Evolutionary conservation across 1,140 invertebrate species (phyloP), one percentile per base, ranked within the genome.

Genomic region (Hylyphantes graminicola): DNA sequence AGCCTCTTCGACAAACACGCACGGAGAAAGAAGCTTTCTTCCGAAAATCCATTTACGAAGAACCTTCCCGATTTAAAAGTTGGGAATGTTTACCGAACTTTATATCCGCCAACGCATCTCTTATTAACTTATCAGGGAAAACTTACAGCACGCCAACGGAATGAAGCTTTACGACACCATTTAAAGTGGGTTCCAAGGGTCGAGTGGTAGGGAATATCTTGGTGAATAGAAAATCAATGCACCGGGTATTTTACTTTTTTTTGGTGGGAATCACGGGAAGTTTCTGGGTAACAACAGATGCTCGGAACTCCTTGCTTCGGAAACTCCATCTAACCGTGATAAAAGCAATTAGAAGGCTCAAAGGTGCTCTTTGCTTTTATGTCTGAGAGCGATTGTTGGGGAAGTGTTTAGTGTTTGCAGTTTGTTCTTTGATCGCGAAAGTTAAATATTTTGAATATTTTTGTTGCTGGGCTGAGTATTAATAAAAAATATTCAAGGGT

Each of bases 261-360:
- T 51, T 63, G 59, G 53, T 61, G 48, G 53, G 55, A 63, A 51
- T 64, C 74, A 51, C 74, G 74, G 57, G 74, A 76, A 76, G 74
- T 63, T 76, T 76, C 59, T 48, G 48, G 55, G 74, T 48, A 64
- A 76, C 57, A 76, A 64, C 74, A 76, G 74, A 76, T 76, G 74
- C 57, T 63, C n/a, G 19, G 11, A 48, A 13, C 35, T n/a, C 59
- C 50, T 19, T 76, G 63, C 57, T n/a, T 64, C 13, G 19, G 48
- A 63, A 70, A 48, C 35, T 7, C 74, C 74, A 76, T 63, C 59
- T 63, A 76, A 76, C 74, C 74, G 59, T 64, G 74, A 76, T 76
- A 76, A 76, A 76, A 76, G 74, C 74, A 76, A 76, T 76, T 76
- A 76, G 74, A 76, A 76, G 64, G 74, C 74, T 76, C 64, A 64